A percentile compares a stretch with the other conserved stretches of the same genome.
These are phyloP conservation scores for Oasisia sp. DNA, from an alignment of 2,888 invertebrate species.

Conservation along the genomic window DNA sequence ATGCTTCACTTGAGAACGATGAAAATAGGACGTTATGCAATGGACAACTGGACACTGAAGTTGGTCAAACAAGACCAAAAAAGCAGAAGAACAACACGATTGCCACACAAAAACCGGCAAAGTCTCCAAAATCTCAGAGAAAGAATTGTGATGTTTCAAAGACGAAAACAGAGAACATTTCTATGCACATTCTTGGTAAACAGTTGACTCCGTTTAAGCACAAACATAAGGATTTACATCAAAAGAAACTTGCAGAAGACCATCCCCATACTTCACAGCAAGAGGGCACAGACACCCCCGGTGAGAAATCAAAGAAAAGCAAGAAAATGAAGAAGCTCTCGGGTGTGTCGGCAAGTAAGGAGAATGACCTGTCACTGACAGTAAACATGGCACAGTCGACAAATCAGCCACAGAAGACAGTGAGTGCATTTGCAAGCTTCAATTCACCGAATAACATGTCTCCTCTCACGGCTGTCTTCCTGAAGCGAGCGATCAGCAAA, in stretches of 20 bases:
- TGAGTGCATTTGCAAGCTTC: not conserved
- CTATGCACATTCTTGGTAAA: not conserved
- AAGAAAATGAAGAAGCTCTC: not conserved
- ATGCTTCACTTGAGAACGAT: not conserved
- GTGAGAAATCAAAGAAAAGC: not conserved
- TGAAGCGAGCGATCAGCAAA: not conserved
- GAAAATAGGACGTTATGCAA: not conserved
- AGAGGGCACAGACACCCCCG: not conserved
- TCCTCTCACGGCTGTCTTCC: not conserved
- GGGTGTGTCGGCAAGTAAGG: not conserved
- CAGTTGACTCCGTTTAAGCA: not conserved
- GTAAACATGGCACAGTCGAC: not conserved
- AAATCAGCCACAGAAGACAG: not conserved
- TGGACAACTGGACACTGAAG: not conserved
- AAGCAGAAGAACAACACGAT: not conserved
- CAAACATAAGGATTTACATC: not conserved
- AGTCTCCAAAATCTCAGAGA: not conserved
- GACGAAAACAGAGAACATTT: not conserved
- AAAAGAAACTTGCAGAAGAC: not conserved
- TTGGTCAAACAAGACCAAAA: not conserved
- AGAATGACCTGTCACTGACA: not conserved
- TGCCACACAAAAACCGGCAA: not conserved
- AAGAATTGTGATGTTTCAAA: not conserved
- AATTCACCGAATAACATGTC: not conserved
- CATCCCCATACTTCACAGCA: not conserved